Percentiles rank a stretch among this genome's conserved stretches.
phyloP scores from a whole-genome alignment of 2,888 invertebrate species.

The Calameuta pallipes region DNA sequence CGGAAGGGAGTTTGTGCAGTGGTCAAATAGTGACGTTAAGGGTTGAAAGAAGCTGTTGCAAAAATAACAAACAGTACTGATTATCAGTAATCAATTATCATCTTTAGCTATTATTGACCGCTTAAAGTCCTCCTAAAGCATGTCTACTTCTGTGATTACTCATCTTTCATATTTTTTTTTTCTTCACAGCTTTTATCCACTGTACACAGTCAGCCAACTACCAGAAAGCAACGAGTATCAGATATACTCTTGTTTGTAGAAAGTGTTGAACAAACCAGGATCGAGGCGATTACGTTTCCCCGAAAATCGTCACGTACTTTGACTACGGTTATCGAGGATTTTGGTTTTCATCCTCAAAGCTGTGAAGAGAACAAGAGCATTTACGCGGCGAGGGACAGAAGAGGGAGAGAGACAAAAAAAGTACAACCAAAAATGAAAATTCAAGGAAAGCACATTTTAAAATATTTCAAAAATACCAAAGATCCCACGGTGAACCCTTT shows the following conservation, averaged over 20 bases:
- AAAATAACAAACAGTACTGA: background rate
- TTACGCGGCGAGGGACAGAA: background rate
- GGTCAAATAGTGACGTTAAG: background rate
- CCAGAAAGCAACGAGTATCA: background rate
- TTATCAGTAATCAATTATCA: background rate
- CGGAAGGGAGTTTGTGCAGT: background rate
- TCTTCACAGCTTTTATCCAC: background rate
- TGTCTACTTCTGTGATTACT: background rate
- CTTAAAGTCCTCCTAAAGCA: background rate
- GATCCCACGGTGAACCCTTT: background rate
- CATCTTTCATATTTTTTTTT: background rate
- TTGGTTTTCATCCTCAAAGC: background rate
- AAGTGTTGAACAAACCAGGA: conserved; percentile 6
- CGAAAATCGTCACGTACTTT: background rate
- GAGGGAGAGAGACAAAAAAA: background rate
- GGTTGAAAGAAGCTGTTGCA: background rate
- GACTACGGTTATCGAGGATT: background rate
- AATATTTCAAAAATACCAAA: background rate
- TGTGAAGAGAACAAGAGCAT: background rate
- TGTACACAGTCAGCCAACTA: background rate
- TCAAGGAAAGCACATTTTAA: background rate
- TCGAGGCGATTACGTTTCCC: background rate
- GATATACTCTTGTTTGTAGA: conserved; percentile 6
- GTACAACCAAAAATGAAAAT: background rate
- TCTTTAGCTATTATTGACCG: background rate